Conservation (phyloP, 2,113 vertebrate species). For the Probosciger aterrimus region DNA sequence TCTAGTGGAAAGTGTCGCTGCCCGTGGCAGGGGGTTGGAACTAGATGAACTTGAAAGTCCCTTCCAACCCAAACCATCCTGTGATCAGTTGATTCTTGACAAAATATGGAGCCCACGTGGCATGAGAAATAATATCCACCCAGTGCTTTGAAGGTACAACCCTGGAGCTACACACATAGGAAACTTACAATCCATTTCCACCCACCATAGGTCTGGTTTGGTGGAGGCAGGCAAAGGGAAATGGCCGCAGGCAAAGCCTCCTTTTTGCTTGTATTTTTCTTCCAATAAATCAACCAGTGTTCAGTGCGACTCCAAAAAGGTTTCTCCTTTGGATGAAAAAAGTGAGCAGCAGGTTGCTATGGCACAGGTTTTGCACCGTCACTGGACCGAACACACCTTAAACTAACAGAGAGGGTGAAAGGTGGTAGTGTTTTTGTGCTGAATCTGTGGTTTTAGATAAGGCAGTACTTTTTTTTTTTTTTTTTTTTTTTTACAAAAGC, state of each 20-base stretch:
- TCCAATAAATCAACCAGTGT: conserved; percentile 73
- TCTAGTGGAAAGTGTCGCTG: not conserved
- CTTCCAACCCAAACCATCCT: not conserved
- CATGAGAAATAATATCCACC: not conserved
- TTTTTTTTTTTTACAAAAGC: conserved; percentile 73
- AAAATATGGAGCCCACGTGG: not conserved
- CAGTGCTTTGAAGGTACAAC: not conserved
- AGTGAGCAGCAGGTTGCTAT: conserved; percentile 82
- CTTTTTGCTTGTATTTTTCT: conserved; percentile 44
- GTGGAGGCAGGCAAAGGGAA: not conserved
- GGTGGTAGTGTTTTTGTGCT: conserved; percentile 85
- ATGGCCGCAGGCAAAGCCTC: not conserved
- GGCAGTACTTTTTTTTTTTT: conserved; percentile 61
- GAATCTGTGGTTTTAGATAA: conserved; percentile 76
- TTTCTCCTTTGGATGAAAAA: conserved; percentile 33
- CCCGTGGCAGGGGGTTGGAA: not conserved
- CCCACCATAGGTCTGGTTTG: not conserved
- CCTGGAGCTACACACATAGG: not conserved
- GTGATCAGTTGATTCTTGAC: not conserved
- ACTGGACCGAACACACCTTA: conserved; percentile 86
- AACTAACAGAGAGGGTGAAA: conserved; percentile 90
- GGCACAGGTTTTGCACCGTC: conserved; percentile 89
- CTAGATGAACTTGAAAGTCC: not conserved
- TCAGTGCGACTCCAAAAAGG: not conserved
- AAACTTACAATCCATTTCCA: not conserved